Percentiles rank a stretch among this genome's conserved stretches.
phyloP scores from a whole-genome alignment of 2,888 invertebrate species.

The Gymnoscelis rufifasciata region DNA sequence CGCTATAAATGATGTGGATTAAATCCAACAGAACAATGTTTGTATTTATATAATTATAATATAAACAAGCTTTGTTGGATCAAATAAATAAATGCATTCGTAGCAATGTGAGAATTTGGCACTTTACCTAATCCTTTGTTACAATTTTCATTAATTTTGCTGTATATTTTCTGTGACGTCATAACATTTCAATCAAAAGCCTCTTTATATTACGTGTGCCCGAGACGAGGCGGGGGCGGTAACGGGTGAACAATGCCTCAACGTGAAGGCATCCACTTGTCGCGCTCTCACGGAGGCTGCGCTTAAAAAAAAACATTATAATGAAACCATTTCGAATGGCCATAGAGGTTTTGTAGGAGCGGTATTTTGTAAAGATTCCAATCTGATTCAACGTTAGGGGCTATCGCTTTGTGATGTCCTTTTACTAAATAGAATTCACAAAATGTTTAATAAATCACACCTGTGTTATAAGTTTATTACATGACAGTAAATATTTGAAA shows the following conservation, averaged over 20 bases:
- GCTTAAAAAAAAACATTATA: constrained; percentile 42
- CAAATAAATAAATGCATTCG: not conserved
- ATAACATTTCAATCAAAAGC: not conserved
- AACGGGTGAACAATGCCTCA: constrained; percentile 59
- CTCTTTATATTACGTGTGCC: constrained; percentile 12
- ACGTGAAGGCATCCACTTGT: constrained; percentile 78
- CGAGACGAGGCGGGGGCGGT: constrained; percentile 13
- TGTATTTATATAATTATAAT: not conserved
- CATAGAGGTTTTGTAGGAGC: constrained; percentile 10
- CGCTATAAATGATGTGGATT: constrained; percentile 6
- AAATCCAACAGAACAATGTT: constrained; percentile 8
- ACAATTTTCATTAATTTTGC: no score
- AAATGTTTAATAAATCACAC: no score
- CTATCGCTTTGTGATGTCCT: constrained; percentile 2
- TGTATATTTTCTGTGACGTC: no score
- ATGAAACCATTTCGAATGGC: constrained; percentile 14
- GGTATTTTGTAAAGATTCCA: constrained; percentile 15
- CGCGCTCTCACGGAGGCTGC: constrained; percentile 60
- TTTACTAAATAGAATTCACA: no score
- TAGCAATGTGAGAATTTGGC: no score
- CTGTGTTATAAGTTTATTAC: no score
- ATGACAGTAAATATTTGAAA: no score
- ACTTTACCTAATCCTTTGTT: not conserved
- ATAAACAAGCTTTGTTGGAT: not conserved
- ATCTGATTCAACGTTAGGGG: not conserved